Evolutionary conservation across 92 coral and sea anemone genomes (phyloP).

Genomic region (Phymanthus crucifer): DNA sequence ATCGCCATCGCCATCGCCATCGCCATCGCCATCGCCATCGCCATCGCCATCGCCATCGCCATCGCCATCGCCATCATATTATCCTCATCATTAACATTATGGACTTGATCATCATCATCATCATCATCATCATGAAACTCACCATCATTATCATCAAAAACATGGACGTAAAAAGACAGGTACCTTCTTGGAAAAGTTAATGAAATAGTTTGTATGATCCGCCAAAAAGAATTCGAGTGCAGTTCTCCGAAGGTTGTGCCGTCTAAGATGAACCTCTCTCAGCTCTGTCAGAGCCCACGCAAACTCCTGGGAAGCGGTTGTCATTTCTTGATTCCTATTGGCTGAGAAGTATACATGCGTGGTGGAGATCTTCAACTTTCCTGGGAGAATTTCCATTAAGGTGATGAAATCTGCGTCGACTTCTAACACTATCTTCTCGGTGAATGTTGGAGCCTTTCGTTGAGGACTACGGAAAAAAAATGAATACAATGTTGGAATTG

Average conservation of each 20-base stretch:
- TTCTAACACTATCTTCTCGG: slow-evolving; percentile 64
- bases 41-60: too few species aligned
- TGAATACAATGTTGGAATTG: too few species aligned
- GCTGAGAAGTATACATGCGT: slow-evolving; percentile 85
- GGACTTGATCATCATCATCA: too few species aligned
- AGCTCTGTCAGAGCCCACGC: slow-evolving; percentile 83
- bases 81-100: too few species aligned
- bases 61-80: too few species aligned
- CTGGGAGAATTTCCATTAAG: slow-evolving; percentile 87
- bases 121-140: too few species aligned
- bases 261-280: slow-evolving; percentile 91
- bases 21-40: background rate
- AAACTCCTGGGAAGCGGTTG: slow-evolving; percentile 82
- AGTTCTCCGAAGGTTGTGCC: slow-evolving; percentile 87
- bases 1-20: background rate
- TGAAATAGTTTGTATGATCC: slow-evolving; percentile 96
- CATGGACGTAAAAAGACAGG: background rate
- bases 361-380: slow-evolving; percentile 74
- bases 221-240: slow-evolving; percentile 91
- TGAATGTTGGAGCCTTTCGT: slow-evolving; percentile 29
- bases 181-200: slow-evolving; percentile 91
- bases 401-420: slow-evolving; percentile 84
- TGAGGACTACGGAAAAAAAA: slow-evolving; percentile 43
- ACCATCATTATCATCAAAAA: too few species aligned
- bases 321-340: slow-evolving; percentile 37